phyloP scores from a whole-genome alignment of 2,113 vertebrate species.

The Ahaetulla prasina region DNA sequence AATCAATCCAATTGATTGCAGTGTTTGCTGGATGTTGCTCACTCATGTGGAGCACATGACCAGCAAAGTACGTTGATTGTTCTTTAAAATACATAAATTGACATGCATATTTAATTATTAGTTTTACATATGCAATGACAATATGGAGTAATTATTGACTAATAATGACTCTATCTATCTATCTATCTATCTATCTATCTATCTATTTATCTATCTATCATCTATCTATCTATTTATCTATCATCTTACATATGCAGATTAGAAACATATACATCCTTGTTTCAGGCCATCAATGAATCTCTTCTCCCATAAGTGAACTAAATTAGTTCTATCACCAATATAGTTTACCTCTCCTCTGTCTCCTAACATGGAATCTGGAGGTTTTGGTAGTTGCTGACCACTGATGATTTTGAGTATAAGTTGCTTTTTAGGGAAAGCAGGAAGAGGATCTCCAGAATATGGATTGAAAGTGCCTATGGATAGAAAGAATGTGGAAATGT shows the following conservation, averaged over 20 bases:
- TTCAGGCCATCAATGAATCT: neutral
- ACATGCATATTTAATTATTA: neutral
- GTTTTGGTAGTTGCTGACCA: constrained; percentile 95
- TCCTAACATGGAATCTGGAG: constrained; percentile 94
- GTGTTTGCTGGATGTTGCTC: neutral
- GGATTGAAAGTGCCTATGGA: constrained; percentile 88
- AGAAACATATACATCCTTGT: neutral
- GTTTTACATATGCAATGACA: neutral
- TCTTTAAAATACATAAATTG: neutral
- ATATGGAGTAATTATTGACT: neutral
- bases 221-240: too few species aligned
- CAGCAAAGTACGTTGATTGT: neutral
- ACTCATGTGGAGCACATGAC: neutral
- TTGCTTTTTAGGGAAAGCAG: constrained; percentile 94
- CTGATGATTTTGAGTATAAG: constrained; percentile 95
- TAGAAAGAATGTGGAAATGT: constrained; percentile 7
- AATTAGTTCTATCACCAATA: neutral
- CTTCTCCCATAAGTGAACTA: neutral
- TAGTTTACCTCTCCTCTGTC: constrained; percentile 90
- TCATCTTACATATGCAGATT: neutral
- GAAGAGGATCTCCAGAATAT: constrained; percentile 88
- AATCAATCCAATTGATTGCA: neutral
- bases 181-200: neutral
- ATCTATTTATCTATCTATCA: neutral
- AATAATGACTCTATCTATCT: neutral